These are phyloP conservation scores for Agrotis ipsilon DNA, from an alignment of 2,888 invertebrate genomes.

Conservation along the genomic window DNA sequence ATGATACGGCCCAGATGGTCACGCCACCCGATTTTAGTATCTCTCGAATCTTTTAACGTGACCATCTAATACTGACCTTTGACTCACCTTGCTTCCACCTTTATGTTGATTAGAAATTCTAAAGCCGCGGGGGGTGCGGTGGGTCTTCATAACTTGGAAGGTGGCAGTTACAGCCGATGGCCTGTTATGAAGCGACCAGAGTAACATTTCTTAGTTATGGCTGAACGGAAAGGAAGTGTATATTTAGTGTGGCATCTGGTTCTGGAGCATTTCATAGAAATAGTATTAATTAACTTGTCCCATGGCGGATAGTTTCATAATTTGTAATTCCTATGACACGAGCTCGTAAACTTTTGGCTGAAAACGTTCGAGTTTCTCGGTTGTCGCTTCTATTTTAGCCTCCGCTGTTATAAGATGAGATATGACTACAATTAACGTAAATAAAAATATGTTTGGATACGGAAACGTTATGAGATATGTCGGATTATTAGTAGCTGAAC, in stretches of 20 bases:
- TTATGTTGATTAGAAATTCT: slow-evolving; percentile 71
- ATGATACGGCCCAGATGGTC: slow-evolving; percentile 90
- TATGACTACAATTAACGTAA: slow-evolving; percentile 70
- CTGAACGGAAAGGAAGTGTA: slow-evolving; percentile 89
- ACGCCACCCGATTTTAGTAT: slow-evolving; percentile 88
- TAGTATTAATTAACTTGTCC: slow-evolving; percentile 87
- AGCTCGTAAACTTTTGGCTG: slow-evolving; percentile 75
- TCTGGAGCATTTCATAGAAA: slow-evolving; percentile 86
- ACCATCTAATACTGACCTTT: slow-evolving; percentile 79
- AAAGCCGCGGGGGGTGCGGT: slow-evolving; percentile 69
- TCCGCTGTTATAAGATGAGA: slow-evolving; percentile 70
- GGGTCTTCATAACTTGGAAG: slow-evolving; percentile 77
- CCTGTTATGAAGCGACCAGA: slow-evolving; percentile 85
- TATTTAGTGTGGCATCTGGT: slow-evolving; percentile 90
- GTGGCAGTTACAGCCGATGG: slow-evolving; percentile 85
- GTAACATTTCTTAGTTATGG: slow-evolving; percentile 90
- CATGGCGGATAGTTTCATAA: slow-evolving; percentile 82
- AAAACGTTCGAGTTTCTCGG: slow-evolving; percentile 66
- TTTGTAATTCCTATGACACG: slow-evolving; percentile 78
- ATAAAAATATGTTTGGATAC: slow-evolving; percentile 66
- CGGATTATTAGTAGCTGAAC: slow-evolving; percentile 67
- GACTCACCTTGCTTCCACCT: slow-evolving; percentile 75
- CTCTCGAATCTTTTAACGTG: slow-evolving; percentile 85
- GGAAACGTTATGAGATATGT: slow-evolving; percentile 70
- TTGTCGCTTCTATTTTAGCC: slow-evolving; percentile 68